Conservation (phyloP, 2,797 vertebrate genomes). For the Brotogeris chrysoptera region DNA sequence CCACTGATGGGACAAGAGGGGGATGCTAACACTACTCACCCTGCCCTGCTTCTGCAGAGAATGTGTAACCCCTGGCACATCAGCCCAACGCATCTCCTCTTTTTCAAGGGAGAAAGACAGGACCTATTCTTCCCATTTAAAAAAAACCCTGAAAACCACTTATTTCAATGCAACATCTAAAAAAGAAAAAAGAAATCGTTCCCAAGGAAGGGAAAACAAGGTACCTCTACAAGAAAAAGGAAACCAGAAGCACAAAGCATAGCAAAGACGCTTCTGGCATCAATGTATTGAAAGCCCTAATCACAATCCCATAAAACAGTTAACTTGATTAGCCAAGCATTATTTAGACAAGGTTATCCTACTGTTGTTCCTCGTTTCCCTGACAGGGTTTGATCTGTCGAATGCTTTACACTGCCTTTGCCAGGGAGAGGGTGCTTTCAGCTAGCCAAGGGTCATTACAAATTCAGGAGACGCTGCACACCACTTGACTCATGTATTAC, state of each 20-base stretch:
- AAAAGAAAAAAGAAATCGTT: neutral
- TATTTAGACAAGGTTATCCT: neutral
- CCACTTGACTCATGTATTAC: neutral
- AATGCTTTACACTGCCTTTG: neutral
- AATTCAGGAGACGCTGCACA: slow-evolving; percentile 27
- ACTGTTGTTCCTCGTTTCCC: neutral
- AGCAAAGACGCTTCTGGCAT: neutral
- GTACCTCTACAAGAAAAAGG: neutral
- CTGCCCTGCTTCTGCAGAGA: neutral
- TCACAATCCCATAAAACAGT: neutral
- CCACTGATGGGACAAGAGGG: neutral
- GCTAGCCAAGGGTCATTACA: slow-evolving; percentile 14
- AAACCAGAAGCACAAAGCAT: neutral
- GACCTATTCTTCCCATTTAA: neutral
- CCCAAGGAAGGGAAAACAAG: neutral
- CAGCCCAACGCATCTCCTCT: neutral
- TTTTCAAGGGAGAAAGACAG: neutral
- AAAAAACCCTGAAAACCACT: neutral
- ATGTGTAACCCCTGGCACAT: neutral
- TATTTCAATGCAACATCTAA: neutral
- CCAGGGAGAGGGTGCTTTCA: slow-evolving; percentile 21
- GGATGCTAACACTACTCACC: fast-evolving
- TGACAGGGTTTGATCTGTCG: slow-evolving; percentile 19
- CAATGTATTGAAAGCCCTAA: neutral
- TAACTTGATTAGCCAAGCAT: neutral